Evolutionary conservation across 1,140 invertebrate species (phyloP).

Genomic region (Formica exsecta): DNA sequence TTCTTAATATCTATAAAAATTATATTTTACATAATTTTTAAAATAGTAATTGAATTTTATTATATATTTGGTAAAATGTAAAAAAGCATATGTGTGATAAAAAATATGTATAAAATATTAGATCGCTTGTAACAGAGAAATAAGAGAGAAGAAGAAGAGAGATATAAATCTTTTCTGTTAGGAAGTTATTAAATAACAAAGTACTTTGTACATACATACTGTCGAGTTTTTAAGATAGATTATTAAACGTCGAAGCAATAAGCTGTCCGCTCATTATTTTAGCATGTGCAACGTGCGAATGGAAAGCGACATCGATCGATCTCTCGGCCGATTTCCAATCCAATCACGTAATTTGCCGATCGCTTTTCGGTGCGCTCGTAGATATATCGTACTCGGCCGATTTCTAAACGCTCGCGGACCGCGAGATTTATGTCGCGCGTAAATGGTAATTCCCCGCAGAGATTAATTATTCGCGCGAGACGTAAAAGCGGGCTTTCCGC

Average conservation of each 20-base stretch:
- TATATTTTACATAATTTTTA: background rate
- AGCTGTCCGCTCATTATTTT: constrained; percentile 46
- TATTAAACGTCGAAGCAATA: constrained; percentile 48
- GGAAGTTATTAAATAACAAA: constrained; percentile 6
- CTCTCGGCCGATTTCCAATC: constrained; percentile 50
- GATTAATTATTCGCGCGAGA: constrained; percentile 36
- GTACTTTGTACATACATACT: background rate
- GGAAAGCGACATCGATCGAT: constrained; percentile 60
- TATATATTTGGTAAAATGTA: background rate
- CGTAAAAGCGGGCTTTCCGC: constrained; percentile 7
- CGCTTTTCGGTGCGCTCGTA: constrained; percentile 28
- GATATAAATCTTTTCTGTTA: background rate
- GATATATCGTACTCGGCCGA: constrained; percentile 7
- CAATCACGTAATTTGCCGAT: constrained; percentile 62
- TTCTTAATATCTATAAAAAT: background rate
- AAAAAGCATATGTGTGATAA: background rate
- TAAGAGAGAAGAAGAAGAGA: too few relatives aligned
- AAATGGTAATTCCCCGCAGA: constrained; percentile 56
- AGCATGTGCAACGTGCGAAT: constrained; percentile 34
- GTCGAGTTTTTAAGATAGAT: constrained; percentile 18
- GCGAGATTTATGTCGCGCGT: constrained; percentile 47
- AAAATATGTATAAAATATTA: background rate
- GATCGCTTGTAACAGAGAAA: background rate
- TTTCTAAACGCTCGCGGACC: constrained; percentile 26
- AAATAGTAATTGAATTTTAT: background rate